These are phyloP conservation scores for Aphodius granarius DNA, from an alignment of 2,888 invertebrate species.

Conservation along the genomic window DNA sequence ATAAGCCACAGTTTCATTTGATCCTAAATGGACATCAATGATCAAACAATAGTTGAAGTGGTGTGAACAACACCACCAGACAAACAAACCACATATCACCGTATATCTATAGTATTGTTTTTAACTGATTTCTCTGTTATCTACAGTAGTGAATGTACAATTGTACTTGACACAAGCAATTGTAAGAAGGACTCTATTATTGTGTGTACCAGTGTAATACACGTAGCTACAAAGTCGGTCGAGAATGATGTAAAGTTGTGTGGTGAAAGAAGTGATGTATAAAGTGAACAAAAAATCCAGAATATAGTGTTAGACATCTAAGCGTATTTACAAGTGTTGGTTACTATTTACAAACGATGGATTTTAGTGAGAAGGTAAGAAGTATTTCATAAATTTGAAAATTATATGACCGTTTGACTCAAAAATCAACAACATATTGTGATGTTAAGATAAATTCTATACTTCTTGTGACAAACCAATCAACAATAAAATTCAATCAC, in stretches of 20 bases:
- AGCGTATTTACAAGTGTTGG: background rate
- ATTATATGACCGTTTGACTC: too few species aligned
- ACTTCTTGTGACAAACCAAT: background rate
- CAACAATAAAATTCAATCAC: background rate
- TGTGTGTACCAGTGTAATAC: background rate
- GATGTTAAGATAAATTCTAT: background rate
- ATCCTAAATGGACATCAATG: background rate
- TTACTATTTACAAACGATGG: background rate
- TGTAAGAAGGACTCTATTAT: background rate
- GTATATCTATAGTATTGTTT: background rate
- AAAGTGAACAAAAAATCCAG: too few species aligned
- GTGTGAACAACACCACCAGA: background rate
- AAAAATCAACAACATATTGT: too few species aligned
- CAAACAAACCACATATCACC: background rate
- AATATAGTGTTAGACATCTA: too few species aligned
- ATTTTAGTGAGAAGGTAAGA: background rate
- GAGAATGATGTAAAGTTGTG: background rate
- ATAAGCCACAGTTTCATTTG: background rate
- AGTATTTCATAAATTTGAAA: background rate
- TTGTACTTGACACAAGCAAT: background rate
- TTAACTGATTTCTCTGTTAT: background rate
- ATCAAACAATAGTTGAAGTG: background rate
- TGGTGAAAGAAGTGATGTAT: background rate
- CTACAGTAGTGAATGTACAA: background rate
- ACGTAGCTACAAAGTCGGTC: background rate